Conservation (phyloP, 2,113 vertebrate genomes). For the Pionites leucogaster region DNA sequence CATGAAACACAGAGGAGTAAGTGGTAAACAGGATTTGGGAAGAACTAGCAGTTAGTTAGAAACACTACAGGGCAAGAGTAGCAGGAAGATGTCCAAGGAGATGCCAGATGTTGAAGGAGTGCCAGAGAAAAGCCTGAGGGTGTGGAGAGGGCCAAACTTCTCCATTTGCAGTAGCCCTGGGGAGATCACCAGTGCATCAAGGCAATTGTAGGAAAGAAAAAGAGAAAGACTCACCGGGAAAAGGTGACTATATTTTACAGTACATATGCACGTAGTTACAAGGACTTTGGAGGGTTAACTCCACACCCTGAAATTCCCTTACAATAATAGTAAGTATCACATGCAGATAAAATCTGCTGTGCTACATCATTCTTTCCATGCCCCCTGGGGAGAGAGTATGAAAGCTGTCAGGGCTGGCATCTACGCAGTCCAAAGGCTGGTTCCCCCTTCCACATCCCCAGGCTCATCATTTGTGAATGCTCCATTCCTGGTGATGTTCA, state of each 20-base stretch:
- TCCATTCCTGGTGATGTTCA: too few species aligned
- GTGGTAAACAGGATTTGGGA: neutral
- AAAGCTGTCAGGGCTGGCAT: slow-evolving; percentile 9
- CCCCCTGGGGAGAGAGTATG: neutral
- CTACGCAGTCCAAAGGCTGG: neutral
- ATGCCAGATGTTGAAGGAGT: neutral
- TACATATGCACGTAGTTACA: neutral
- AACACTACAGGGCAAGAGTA: neutral
- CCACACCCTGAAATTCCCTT: slow-evolving; percentile 50
- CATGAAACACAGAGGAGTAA: neutral
- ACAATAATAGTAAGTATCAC: neutral
- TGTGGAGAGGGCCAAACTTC: neutral
- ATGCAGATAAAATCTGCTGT: neutral
- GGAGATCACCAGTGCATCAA: neutral
- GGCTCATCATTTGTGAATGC: neutral
- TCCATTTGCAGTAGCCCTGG: neutral
- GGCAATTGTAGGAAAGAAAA: neutral
- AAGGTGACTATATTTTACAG: neutral
- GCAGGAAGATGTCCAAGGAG: neutral
- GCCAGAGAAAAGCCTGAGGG: neutral
- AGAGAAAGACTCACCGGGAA: neutral
- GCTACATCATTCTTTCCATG: slow-evolving; percentile 52
- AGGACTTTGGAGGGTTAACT: slow-evolving; percentile 24
- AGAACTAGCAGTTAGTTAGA: neutral
- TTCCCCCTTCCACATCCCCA: neutral